A percentile compares a stretch with the other conserved stretches of the same genome.
Conservation (phyloP, 2,888 invertebrate species). For the Micoletzkya japonica region DNA sequence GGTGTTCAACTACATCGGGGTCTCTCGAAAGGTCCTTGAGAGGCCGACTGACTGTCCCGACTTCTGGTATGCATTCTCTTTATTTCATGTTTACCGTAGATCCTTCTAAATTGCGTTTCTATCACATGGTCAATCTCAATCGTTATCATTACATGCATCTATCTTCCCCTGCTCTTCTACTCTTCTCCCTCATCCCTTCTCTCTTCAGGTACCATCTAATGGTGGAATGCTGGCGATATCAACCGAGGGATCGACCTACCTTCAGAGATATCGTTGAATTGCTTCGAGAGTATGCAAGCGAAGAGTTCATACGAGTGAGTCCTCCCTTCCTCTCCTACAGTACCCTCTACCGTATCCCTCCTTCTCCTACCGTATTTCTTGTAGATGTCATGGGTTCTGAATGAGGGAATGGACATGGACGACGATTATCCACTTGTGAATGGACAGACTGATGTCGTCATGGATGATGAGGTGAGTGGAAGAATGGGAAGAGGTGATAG, state of each 20-base stretch:
- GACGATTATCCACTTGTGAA: background rate
- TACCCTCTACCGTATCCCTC: background rate
- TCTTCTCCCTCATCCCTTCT: background rate
- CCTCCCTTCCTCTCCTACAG: no score
- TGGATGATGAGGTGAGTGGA: slow-evolving; percentile 21
- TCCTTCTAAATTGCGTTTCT: background rate
- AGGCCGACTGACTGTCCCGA: slow-evolving; percentile 93
- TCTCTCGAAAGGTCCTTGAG: slow-evolving; percentile 76
- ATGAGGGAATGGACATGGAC: background rate
- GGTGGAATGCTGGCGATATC: slow-evolving; percentile 88
- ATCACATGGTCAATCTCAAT: background rate
- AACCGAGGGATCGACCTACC: slow-evolving; percentile 78
- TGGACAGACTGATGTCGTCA: background rate
- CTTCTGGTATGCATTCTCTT: slow-evolving; percentile 70
- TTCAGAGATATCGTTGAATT: slow-evolving; percentile 69
- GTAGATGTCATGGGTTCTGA: slow-evolving; percentile 24
- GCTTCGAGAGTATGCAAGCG: slow-evolving; percentile 29
- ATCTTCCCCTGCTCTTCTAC: background rate
- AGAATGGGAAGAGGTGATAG: no score
- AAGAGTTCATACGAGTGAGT: slow-evolving; percentile 27
- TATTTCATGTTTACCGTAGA: background rate
- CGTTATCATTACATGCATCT: background rate
- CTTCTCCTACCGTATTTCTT: background rate
- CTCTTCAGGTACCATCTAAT: slow-evolving; percentile 77
- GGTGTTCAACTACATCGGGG: slow-evolving; percentile 56